Base-by-base conservation (phyloP, 1,140 invertebrate genomes). In the Ostrea edulis region DNA sequence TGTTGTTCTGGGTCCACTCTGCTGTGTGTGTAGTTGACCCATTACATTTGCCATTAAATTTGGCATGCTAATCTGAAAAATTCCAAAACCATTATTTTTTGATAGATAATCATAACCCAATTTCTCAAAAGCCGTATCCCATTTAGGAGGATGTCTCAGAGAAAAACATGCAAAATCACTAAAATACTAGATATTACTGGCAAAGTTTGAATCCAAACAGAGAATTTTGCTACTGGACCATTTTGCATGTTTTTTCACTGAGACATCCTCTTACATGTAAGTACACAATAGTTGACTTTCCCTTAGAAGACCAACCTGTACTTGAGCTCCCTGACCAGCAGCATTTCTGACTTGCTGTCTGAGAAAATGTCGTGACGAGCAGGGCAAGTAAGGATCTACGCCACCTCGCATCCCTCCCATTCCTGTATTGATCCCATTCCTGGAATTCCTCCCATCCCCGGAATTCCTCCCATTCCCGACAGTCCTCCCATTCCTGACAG, bases 361-460 rank as follows among this genome's bases (percentile, higher is more conserved):
- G 14, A 92, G 89, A 89, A 92, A 93, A 86, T 93, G 90, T 86
- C 91, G 86, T 20, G 92, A 84, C 94, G 94, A 85, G 90, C 97
- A 97, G 0, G 96, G 96, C n/a, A 97, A 94, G 90, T 96, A 96
- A 8, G 96, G 96, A 95, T 97, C 97, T 88, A 97, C 88, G 87
- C 51, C 86, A 65, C 17, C 84, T 82, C 85, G 54, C 25, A 77
- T 71, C 25, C 86, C 55, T 29, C 77, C 71, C 86, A 89, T 89
- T 54, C 84, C 87, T 20, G 86, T n/a, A n/a, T n/a, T n/a, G n/a
- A n/a, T 29, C 77, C 71, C 86, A 89, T 89, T 54, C 84, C 87
- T 20, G 86, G 71, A 55, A 90, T 65, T 17, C 86, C 86, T 17
- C 86, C 85, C 53, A 89, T 86, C 52, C 82, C 87, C 11, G 86